Evolutionary conservation across 2,797 vertebrate species (phyloP).

Genomic region (Nyctalus aviator): DNA sequence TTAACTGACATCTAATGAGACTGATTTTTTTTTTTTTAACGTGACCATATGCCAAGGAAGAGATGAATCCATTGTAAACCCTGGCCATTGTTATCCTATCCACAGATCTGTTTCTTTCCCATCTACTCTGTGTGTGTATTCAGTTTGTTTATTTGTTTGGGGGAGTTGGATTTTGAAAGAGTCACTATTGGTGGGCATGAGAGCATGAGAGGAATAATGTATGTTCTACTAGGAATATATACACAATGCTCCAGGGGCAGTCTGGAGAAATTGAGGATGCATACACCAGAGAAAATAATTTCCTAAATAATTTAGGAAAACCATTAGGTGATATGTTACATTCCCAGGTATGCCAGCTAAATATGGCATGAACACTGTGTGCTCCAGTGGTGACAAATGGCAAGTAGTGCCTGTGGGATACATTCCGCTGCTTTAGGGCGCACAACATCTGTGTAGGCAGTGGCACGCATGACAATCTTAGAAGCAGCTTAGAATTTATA

Average conservation of each 20-base stretch:
- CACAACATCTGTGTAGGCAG: not conserved
- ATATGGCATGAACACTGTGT: not conserved
- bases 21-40: not conserved
- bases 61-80: not conserved
- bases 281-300: not conserved
- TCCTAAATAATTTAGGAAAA: not conserved
- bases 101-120: not conserved
- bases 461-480: not conserved
- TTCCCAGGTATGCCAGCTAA: not conserved
- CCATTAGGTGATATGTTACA: not conserved
- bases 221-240: not conserved
- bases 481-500: not conserved
- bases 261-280: not conserved
- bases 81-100: not conserved
- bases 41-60: not conserved
- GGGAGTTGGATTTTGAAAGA: fast-evolving
- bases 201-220: not conserved
- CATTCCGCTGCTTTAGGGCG: not conserved
- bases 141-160: not conserved
- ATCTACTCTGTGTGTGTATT: not conserved
- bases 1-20: not conserved
- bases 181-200: too few relatives aligned
- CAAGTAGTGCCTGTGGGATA: not conserved
- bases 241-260: not conserved
- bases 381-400: not conserved